Conservation (phyloP, 2,888 invertebrate species). For the Yponomeuta evonymella region DNA sequence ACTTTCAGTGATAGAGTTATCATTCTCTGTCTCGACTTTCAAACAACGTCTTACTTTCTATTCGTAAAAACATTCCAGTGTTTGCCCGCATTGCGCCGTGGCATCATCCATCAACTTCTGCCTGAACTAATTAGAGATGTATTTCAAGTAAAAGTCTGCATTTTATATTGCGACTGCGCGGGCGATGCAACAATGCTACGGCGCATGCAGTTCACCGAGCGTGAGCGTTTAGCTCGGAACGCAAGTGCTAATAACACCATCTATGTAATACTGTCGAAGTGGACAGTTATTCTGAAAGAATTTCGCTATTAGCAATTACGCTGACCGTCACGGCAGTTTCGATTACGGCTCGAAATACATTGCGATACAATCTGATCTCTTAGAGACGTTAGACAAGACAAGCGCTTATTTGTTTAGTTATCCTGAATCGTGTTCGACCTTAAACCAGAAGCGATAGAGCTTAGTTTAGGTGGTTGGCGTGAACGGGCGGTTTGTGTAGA, state of each 20-base stretch:
- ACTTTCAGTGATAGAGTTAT: conserved; percentile 1
- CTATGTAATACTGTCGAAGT: neutral
- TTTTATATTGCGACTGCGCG: conserved; percentile 7
- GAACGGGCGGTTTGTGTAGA: neutral
- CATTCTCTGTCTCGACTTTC: conserved; percentile 2
- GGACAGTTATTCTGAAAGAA: conserved; percentile 15
- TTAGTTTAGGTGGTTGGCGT: neutral
- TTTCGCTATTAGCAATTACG: conserved; percentile 51
- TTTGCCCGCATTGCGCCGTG: conserved; percentile 33
- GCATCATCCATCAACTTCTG: conserved; percentile 53
- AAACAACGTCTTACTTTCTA: conserved; percentile 10
- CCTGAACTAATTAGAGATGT: conserved; percentile 43
- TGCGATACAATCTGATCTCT: conserved; percentile 16
- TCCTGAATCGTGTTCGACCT: neutral
- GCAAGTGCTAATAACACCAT: neutral
- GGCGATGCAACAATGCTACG: neutral
- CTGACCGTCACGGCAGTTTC: conserved; percentile 55
- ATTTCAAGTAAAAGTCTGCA: conserved; percentile 23
- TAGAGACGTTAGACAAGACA: conserved; percentile 14
- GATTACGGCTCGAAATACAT: conserved; percentile 50
- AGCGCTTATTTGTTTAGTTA: conserved; percentile 6
- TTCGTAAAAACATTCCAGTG: conserved; percentile 21
- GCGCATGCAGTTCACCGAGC: neutral
- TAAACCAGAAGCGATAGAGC: neutral
- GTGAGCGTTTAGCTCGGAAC: neutral